Base-by-base conservation (phyloP, 2,113 vertebrate genomes). In the Rhagologus leucostigma region DNA sequence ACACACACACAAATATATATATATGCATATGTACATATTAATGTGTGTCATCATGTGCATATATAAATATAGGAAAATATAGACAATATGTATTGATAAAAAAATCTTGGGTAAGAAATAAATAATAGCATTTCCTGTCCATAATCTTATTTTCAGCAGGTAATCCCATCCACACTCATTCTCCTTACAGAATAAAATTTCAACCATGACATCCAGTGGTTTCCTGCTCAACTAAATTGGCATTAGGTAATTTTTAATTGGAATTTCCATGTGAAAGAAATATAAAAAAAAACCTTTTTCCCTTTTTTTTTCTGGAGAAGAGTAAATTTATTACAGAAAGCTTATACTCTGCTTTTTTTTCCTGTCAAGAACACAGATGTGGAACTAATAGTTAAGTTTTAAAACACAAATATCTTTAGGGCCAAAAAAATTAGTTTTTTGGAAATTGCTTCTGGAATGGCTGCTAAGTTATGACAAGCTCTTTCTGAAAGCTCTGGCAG, bases 391-490 rank as follows among this genome's bases (percentile, higher is more conserved):
- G 52, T 81, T 82, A 88, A 37, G 11, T 81, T 94, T 90, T 73
- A 69, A 84, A 57, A 35, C 57, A 49, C 41, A 70, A 77, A 49
- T 52, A 64, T 16, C 44, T 91, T 90, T 87, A 75, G 70, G 46
- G 59, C 10, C 27, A 91, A 88, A 39, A 74, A 87, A 92, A 89
- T 92, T 69, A 89, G 77, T 16, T 30, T 93, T 94, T 92, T 93
- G 55, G 70, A 92, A 95, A 93, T 93, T 81, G 82, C 68, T 86
- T 87, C 76, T 94, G 47, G 63, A 93, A 73, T 44, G 33, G 18
- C 59, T 89, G 56, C 64, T 87, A 86, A 92, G 71, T 91, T 96
- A 95, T 67, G 87, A 91, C 81, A 93, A 49, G 9, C 30, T 83
- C 50, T 47, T 89, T 89, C 35, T 92, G 77, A 88, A 91, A 93